phyloP scores from a whole-genome alignment of 2,797 vertebrate genomes.

The Botia almorhae region DNA sequence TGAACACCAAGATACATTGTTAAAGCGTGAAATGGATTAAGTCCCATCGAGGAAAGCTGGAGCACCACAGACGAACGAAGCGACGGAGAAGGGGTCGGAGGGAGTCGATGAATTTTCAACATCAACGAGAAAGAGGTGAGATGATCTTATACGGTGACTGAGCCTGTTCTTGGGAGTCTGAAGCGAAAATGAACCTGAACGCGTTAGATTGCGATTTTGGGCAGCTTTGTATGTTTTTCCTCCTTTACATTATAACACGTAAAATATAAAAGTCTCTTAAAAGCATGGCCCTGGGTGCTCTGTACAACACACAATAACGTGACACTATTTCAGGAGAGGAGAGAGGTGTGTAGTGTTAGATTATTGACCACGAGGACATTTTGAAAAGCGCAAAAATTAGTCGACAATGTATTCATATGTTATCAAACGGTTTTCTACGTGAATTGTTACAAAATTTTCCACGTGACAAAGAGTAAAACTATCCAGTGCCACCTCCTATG shows the following conservation, averaged over 20 bases:
- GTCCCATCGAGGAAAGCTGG: constrained; percentile 74
- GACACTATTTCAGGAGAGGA: constrained; percentile 28
- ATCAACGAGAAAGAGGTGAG: constrained; percentile 83
- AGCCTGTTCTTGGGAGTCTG: constrained; percentile 8
- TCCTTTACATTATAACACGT: no score
- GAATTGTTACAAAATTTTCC: no score
- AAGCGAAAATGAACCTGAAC: no score
- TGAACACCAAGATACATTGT: constrained; percentile 33
- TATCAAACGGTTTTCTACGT: no score
- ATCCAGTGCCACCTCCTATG: neutral
- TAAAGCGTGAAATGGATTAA: constrained; percentile 74
- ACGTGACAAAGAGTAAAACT: neutral
- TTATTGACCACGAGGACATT: constrained; percentile 37
- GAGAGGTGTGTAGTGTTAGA: constrained; percentile 4
- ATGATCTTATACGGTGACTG: constrained; percentile 4
- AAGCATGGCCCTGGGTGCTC: neutral
- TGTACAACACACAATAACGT: constrained; percentile 11
- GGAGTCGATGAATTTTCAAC: constrained; percentile 80
- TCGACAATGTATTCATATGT: neutral
- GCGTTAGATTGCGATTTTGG: no score
- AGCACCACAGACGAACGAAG: constrained; percentile 78
- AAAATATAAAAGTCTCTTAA: neutral
- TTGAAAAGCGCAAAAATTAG: constrained; percentile 4
- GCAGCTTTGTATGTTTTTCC: no score
- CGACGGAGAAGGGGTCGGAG: constrained; percentile 79